A percentile compares a stretch with the other conserved stretches of the same genome.
Evolutionary conservation across 2,113 vertebrate species (phyloP).

Genomic region (Archocentrus centrarchus): DNA sequence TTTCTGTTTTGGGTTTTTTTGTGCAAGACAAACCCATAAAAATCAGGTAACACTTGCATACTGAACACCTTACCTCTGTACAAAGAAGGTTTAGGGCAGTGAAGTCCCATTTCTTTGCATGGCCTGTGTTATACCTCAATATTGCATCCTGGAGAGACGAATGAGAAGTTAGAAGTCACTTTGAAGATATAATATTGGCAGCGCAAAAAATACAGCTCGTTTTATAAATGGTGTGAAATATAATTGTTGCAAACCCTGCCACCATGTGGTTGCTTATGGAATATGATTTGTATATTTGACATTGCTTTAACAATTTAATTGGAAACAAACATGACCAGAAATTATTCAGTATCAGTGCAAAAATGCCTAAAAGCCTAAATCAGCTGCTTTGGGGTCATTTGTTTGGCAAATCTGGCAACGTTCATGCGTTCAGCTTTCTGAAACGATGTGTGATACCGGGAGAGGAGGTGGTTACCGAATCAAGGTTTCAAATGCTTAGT

Average conservation of each 20-base stretch:
- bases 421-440: rapidly evolving
- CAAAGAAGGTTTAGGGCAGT: conserved; percentile 91
- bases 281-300: conserved; percentile 1
- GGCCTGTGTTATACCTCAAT: conserved; percentile 89
- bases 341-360: background rate
- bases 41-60: background rate
- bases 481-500: background rate
- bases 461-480: background rate
- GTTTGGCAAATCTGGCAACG: background rate
- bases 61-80: conserved; percentile 85
- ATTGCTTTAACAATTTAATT: background rate
- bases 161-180: background rate
- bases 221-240: background rate
- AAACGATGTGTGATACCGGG: background rate
- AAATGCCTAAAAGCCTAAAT: background rate
- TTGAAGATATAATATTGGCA: background rate
- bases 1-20: background rate
- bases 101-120: conserved; percentile 98
- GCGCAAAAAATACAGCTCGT: background rate
- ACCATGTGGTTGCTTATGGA: conserved; percentile 66
- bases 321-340: background rate
- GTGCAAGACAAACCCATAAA: background rate
- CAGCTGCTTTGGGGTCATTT: background rate
- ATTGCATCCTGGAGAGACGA: conserved; percentile 88
- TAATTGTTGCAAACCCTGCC: conserved; percentile 60